These are phyloP conservation scores for Struthidea cinerea DNA, from an alignment of 2,113 vertebrate genomes.

Conservation along the genomic window DNA sequence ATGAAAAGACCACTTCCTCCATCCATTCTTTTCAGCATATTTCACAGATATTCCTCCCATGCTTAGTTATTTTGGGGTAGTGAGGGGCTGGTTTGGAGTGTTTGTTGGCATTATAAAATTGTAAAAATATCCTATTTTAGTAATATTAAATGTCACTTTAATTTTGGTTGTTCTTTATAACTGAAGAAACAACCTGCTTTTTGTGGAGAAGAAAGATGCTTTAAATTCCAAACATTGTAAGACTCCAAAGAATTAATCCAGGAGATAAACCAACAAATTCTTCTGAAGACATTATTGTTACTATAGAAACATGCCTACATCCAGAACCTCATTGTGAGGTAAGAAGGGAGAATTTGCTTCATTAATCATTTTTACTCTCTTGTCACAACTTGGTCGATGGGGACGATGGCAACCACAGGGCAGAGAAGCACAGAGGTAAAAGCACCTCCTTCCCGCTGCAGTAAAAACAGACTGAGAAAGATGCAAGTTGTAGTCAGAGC, in stretches of 20 bases:
- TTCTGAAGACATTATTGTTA: background rate
- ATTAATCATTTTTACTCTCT: background rate
- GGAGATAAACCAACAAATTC: background rate
- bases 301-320: constrained; percentile 9
- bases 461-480: background rate
- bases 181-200: background rate
- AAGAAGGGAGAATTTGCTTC: background rate
- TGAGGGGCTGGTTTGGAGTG: background rate
- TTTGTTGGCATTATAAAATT: background rate
- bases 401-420: background rate
- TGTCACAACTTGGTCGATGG: background rate
- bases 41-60: background rate
- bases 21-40: background rate
- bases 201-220: background rate
- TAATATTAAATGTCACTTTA: background rate
- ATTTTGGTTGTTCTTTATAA: background rate
- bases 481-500: background rate
- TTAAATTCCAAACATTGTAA: background rate
- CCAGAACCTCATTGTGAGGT: background rate
- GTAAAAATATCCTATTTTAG: background rate
- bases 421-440: background rate
- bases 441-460: background rate
- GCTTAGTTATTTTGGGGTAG: background rate
- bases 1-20: background rate
- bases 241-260: background rate